Evolutionary conservation across 2,888 invertebrate genomes (phyloP), one percentile per base, ranked within the genome.

Genomic region (Rugalucina vietnamica): DNA sequence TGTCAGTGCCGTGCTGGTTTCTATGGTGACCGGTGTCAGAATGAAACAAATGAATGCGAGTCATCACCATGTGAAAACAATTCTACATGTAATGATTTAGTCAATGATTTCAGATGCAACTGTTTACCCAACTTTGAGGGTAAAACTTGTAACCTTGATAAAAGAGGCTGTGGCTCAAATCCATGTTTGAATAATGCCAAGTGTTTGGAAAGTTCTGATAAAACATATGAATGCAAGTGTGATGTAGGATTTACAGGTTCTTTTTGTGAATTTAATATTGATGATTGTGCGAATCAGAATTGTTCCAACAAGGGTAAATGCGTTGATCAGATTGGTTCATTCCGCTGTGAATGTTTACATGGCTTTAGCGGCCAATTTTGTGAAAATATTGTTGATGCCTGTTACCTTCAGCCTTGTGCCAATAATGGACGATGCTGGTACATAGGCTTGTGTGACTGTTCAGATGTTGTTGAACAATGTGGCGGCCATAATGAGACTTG

Each of bases 151-250:
- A 98, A 98, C 93, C 96, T 96, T 2, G 97, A 98, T 92, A 97
- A 98, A 72, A 98, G 98, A 94, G 98, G 98, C 93, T 98, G 98
- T 94, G 97, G 97, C 76, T 98, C 98, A 0, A 98, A 98, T 95
- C 98, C 98, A 0, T 98, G 99, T 94, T 96, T 98, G 85, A 98
- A 98, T 93, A 97, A 97, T 0, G 98, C 98, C 34, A 97, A 96
- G 57, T 99, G 98, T 94, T 65, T 85, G 14, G 84, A 87, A 50
- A 65, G 79, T 29, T 21, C 36, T 12, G 85, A 79, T 34, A 75
- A 80, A 8, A 54, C 60, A 0, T 92, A 89, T 76, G 50, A 43
- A 14, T 92, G 92, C 77, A 24, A 77, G 21, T 92, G 92, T 88
- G 50, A 60, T 1, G 32, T 49, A 0, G 90, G 91, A 8, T 91